Base-by-base conservation (phyloP, 1,140 invertebrate species). In the Chrysopa pallens region DNA sequence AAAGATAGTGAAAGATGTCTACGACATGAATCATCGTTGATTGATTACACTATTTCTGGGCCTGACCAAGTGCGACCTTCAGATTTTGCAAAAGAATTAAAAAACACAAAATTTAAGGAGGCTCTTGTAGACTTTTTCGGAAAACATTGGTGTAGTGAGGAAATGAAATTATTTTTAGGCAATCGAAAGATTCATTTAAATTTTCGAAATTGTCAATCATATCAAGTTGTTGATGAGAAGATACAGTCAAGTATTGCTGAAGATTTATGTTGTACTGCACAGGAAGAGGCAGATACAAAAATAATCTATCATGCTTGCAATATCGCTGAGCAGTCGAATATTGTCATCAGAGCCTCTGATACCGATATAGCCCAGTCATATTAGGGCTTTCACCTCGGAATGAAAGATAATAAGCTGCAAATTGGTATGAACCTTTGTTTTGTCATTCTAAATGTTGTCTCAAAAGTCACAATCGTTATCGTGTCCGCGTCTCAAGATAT, bases 211-310 rank as follows among this genome's bases (percentile, higher is more conserved):
- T 50, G 45, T 48, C 40, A 50, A 23, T 51, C 48, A 8, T 50
- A 49, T 42, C 15, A 47, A 48, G 40, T 48, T 47, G 46, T 38
- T 35, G 36, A 46, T 47, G 42, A 47, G 6, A 46, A 43, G 14
- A 33, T 48, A 3, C 15, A 45, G 39, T 45, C 37, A 41, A 50
- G 28, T 42, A 39, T 51, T 47, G 39, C 43, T 40, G 44, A 49
- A 44, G 35, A 51, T 42, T 45, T 49, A 14, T 51, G 33, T 43
- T 50, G 46, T 43, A 38, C 36, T 42, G 36, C 14, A 42, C 51
- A 51, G 42, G 50, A 52, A 49, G 49, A 52, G 44, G 49, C 50
- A 33, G 44, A 49, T 42, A 50, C 31, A 6, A 50, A 52, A 46
- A 52, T 52, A 40, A 46, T 51, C 9, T 46, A 51, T 40, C 50